Conservation (phyloP, 2,113 vertebrate genomes). For the Thinocorus orbignyianus region DNA sequence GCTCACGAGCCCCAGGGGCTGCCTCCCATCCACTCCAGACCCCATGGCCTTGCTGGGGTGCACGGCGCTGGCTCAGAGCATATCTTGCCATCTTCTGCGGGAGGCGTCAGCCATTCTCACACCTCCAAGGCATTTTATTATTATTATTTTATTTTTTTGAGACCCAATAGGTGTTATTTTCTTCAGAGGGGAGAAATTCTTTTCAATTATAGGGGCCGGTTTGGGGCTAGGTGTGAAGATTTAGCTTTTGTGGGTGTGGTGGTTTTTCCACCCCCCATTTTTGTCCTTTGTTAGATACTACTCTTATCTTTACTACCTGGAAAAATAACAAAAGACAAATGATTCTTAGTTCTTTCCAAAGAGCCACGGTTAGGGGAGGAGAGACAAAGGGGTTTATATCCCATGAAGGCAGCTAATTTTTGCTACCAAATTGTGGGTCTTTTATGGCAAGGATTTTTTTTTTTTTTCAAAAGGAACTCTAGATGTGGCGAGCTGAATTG, state of each 20-base stretch:
- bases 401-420: slow-evolving; percentile 44
- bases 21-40: neutral
- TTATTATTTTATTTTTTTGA: neutral
- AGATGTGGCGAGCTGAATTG: slow-evolving; percentile 29
- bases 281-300: slow-evolving; percentile 9
- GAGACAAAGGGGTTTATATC: slow-evolving; percentile 36
- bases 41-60: neutral
- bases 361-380: neutral
- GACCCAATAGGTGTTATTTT: neutral
- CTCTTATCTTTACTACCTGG: slow-evolving; percentile 44
- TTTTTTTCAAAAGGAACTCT: neutral
- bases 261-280: neutral
- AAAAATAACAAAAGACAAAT: slow-evolving; percentile 33
- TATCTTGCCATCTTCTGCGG: neutral
- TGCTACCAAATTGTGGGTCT: slow-evolving; percentile 14
- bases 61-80: fast-evolving
- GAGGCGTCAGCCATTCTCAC: neutral
- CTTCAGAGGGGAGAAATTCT: neutral
- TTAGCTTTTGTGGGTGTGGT: slow-evolving; percentile 24
- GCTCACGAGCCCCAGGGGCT: neutral
- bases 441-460: neutral
- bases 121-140: neutral
- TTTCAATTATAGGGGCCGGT: slow-evolving; percentile 9
- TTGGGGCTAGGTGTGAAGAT: slow-evolving; percentile 51
- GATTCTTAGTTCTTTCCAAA: slow-evolving; percentile 3